phyloP scores from a whole-genome alignment of 1,140 invertebrate genomes.

The Steinernema khuongi region DNA sequence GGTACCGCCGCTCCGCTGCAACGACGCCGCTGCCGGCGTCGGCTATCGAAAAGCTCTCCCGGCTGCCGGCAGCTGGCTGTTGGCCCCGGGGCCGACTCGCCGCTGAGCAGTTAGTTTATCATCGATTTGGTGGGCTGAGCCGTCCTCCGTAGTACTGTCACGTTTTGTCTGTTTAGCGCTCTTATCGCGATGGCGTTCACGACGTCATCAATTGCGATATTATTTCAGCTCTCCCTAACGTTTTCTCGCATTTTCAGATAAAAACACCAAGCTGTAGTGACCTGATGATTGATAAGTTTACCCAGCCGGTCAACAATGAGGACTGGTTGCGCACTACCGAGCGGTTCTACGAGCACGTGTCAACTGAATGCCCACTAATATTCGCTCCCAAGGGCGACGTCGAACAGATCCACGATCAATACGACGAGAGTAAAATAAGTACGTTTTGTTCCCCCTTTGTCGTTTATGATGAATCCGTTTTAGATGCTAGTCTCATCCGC shows the following conservation, averaged over 20 bases:
- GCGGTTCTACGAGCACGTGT: conserved; percentile 52
- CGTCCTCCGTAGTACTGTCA: background rate
- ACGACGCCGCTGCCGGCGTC: background rate
- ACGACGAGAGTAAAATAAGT: conserved; percentile 44
- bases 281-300: background rate
- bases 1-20: background rate
- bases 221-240: background rate
- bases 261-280: background rate
- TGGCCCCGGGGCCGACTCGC: background rate
- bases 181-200: background rate
- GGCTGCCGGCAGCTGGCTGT: background rate
- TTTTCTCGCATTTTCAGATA: background rate
- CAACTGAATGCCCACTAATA: conserved; percentile 26
- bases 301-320: conserved; percentile 18
- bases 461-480: conserved; percentile 25
- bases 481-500: conserved; percentile 18
- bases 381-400: conserved; percentile 37
- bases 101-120: background rate
- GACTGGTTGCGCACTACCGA: conserved; percentile 42
- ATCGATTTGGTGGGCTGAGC: background rate
- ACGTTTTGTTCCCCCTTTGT: conserved; percentile 18
- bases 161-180: background rate
- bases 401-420: conserved; percentile 34
- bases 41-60: background rate
- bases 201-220: background rate